These are phyloP conservation scores for Phthorimaea operculella DNA, from an alignment of 1,140 invertebrate genomes.

Conservation along the genomic window DNA sequence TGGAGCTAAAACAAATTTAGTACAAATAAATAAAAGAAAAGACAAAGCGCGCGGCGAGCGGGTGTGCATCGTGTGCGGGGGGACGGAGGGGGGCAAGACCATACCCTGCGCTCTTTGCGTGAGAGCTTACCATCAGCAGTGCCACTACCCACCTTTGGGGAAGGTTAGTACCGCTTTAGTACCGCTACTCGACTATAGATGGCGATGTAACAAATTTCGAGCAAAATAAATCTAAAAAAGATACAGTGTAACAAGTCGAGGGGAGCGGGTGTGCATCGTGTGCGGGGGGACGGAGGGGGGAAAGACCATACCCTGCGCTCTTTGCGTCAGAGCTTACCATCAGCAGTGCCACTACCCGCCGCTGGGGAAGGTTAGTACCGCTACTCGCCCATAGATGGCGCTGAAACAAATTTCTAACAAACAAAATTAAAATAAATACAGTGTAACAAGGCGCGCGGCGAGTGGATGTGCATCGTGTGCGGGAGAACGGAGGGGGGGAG, in stretches of 20 bases:
- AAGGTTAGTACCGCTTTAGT: conserved; percentile 77
- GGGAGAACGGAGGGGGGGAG: conserved; percentile 74
- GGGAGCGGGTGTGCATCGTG: too few species aligned
- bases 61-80: conserved; percentile 89
- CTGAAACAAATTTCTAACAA: too few species aligned
- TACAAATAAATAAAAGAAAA: too few species aligned
- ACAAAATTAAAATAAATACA: too few species aligned
- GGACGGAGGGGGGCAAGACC: conserved; percentile 72
- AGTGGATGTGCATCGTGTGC: conserved; percentile 89
- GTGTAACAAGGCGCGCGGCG: conserved; percentile 94
- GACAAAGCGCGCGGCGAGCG: conserved; percentile 93
- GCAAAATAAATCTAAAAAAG: too few species aligned
- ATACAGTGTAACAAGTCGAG: too few species aligned
- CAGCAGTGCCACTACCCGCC: conserved; percentile 92
- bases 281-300: too few species aligned
- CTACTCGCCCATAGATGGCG: too few species aligned
- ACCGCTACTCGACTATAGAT: too few species aligned
- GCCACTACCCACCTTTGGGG: conserved; percentile 86
- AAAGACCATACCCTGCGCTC: conserved; percentile 85
- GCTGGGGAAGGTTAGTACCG: too few species aligned
- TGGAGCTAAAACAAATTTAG: too few species aligned
- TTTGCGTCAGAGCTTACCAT: conserved; percentile 92
- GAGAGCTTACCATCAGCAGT: conserved; percentile 91
- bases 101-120: conserved; percentile 90
- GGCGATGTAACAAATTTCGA: too few species aligned